Base-by-base conservation (phyloP, 2,113 vertebrate species). In the Oncorhynchus nerka region DNA sequence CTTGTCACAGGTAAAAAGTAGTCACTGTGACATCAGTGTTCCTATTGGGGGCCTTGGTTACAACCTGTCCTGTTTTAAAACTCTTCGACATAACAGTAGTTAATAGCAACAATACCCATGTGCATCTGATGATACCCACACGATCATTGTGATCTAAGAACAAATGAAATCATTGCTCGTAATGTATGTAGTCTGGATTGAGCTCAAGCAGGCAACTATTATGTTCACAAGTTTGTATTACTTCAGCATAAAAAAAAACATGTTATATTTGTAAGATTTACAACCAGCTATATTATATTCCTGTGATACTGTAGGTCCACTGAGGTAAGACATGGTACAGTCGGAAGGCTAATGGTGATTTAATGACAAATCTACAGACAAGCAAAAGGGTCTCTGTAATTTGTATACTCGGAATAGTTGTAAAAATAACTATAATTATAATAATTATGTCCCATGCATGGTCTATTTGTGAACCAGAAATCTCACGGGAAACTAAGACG, bases 271-370 rank as follows among this genome's bases (percentile, higher is more conserved):
- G 30, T 68, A 5, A 24, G 28, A 32, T 19, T n/a, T n/a, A 11
- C 59, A 24, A 62, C 59, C 51, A 55, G 20, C 59, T 24, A n/a
- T 62, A 11, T 22, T 62, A 22, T 62, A 62, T 62, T 8, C 6
- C 6, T 62, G 59, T 62, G 59, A 62, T 62, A 62, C n/a, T 9
- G 13, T 11, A 6, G n/a, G 28, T 73, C 22, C 19, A 74, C 28
- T 32, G 62, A 75, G 71, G 61, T 80, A 80, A 51, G 32, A 68
- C 15, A 30, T 11, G n/a, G 59, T 7, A 45, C 39, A 45, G 39
- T 45, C 59, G 70, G 26, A 39, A 72, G 66, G 67, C 59, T 62
- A 62, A 30, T 3, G 9, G 66, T 69, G 68, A 45, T 45, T n/a
- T 15, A 34, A 8, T 45, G 20, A 16, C 5, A 34, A 15, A 39